Conservation (phyloP, 30 jellyfish, hydroid and myxozoan species). For the Aurelia coerulea region DNA sequence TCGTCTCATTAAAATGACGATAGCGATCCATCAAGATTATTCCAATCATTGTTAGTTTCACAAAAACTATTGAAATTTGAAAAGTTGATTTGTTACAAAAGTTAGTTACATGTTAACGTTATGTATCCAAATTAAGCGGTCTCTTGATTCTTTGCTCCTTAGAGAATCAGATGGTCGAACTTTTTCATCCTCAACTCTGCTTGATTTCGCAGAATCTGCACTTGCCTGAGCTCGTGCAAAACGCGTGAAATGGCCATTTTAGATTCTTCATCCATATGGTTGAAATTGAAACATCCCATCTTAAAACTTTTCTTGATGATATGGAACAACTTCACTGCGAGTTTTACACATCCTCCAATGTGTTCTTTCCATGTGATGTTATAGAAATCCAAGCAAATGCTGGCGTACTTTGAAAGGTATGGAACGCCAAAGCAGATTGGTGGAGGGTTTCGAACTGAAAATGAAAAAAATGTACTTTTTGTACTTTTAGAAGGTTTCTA, state of each 20-base stretch:
- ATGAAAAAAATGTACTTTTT: background rate
- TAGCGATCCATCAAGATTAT: no score
- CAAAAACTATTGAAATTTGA: no score
- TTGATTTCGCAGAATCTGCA: no score
- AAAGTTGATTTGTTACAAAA: no score
- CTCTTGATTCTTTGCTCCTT: no score
- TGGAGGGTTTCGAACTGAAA: constrained; percentile 68
- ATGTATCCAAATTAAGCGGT: no score
- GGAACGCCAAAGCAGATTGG: constrained; percentile 69
- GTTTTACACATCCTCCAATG: constrained; percentile 63
- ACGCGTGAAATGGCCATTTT: background rate
- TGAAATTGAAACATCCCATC: constrained; percentile 62
- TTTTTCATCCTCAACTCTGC: no score
- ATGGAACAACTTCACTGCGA: constrained; percentile 38
- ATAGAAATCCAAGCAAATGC: constrained; percentile 55
- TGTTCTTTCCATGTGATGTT: constrained; percentile 49
- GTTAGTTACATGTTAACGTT: no score
- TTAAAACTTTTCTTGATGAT: constrained; percentile 17
- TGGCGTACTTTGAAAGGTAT: constrained; percentile 38
- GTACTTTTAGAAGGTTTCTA: background rate
- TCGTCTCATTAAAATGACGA: no score
- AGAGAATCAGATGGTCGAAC: no score
- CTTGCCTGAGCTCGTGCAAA: background rate
- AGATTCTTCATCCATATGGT: constrained; percentile 21
- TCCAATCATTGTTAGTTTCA: no score